These are phyloP conservation scores for Nylanderia fulva DNA, from an alignment of 1,140 invertebrate species.

Conservation along the genomic window DNA sequence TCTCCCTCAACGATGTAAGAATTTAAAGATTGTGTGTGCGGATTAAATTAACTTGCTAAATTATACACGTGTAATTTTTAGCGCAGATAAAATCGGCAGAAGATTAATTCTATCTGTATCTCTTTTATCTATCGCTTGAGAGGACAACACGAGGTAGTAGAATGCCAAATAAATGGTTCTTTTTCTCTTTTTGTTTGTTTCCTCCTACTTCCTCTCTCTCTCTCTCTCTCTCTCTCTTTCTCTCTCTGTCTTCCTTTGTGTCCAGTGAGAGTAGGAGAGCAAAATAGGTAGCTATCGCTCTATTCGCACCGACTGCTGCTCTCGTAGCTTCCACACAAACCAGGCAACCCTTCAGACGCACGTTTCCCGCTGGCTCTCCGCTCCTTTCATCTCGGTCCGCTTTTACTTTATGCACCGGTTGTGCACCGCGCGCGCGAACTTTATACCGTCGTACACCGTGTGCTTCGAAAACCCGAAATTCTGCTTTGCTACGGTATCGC, in stretches of 20 bases:
- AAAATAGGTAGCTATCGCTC: constrained; percentile 63
- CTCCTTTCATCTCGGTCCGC: constrained; percentile 67
- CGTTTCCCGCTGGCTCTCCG: constrained; percentile 63
- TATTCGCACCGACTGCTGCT: constrained; percentile 56
- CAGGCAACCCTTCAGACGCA: constrained; percentile 68
- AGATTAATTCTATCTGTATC: background rate
- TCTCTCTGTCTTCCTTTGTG: background rate
- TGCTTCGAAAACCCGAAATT: constrained; percentile 66
- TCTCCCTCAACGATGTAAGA: background rate
- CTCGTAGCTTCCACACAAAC: constrained; percentile 59
- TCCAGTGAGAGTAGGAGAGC: background rate
- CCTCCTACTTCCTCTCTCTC: background rate
- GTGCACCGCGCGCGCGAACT: constrained; percentile 51
- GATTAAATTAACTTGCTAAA: background rate
- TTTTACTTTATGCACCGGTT: constrained; percentile 70
- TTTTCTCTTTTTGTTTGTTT: background rate
- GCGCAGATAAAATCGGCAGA: background rate
- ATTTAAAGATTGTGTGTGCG: background rate
- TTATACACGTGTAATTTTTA: background rate
- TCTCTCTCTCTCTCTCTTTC: background rate
- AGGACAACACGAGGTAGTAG: background rate
- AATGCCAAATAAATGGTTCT: constrained; percentile 16
- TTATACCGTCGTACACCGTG: constrained; percentile 51
- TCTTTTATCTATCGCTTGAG: background rate
- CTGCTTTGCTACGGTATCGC: constrained; percentile 54